These are phyloP conservation scores for Eristalinus sepulchralis DNA, from an alignment of 2,888 invertebrate genomes.

Conservation along the genomic window DNA sequence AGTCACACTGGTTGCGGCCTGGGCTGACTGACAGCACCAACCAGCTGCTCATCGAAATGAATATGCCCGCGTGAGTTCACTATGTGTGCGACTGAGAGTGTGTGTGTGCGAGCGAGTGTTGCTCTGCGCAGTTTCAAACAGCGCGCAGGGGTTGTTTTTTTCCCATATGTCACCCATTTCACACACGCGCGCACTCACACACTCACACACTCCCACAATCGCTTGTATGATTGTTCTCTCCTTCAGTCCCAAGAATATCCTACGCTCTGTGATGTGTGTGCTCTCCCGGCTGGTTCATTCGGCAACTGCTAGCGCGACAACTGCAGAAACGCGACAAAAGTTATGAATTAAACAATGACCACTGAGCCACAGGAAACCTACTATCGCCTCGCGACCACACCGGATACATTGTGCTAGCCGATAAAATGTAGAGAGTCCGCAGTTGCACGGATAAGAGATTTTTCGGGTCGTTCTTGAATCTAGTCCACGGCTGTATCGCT, in stretches of 20 bases:
- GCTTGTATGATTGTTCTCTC: neutral
- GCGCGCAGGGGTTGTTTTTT: slow-evolving; percentile 35
- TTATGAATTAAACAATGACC: slow-evolving; percentile 57
- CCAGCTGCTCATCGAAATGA: slow-evolving; percentile 13
- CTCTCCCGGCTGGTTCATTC: neutral
- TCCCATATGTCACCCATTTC: neutral
- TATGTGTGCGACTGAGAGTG: neutral
- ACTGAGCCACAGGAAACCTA: slow-evolving; percentile 31
- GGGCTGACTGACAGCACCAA: slow-evolving; percentile 6
- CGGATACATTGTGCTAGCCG: neutral
- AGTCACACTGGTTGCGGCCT: slow-evolving; percentile 27
- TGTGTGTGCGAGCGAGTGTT: neutral
- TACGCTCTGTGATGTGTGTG: neutral
- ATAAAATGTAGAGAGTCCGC: slow-evolving; percentile 22
- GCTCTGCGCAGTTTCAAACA: slow-evolving; percentile 48
- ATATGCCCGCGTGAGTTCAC: neutral
- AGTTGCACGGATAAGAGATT: neutral
- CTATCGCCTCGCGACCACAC: slow-evolving; percentile 12
- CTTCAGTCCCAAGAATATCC: neutral
- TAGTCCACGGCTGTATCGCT: neutral
- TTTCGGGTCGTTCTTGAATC: neutral
- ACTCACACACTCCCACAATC: neutral
- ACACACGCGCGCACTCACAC: too few relatives aligned
- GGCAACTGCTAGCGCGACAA: neutral
- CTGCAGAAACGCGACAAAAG: slow-evolving; percentile 10